Conservation (phyloP, 2,113 vertebrate genomes). For the Takifugu flavidus region DNA sequence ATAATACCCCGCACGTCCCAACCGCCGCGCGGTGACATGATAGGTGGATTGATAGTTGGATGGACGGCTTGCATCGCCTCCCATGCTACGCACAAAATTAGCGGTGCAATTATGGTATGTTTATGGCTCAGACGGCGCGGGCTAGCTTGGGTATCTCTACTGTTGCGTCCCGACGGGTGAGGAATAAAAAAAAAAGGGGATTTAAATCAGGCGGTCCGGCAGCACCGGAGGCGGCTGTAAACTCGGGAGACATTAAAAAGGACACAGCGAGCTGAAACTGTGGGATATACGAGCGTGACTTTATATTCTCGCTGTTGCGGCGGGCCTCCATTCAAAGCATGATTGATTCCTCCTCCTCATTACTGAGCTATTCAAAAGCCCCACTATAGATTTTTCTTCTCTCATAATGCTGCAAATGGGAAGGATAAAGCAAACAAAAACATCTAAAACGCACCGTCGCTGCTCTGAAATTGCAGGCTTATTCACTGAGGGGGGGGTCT, state of each 20-base stretch:
- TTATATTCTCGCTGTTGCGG: conserved; percentile 61
- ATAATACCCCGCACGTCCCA: conserved; percentile 63
- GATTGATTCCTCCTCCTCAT: conserved; percentile 68
- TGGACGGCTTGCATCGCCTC: conserved; percentile 63
- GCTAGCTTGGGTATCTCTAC: conserved; percentile 53
- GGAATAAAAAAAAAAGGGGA: conserved; percentile 25
- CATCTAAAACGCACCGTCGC: conserved; percentile 45
- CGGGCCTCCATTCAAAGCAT: conserved; percentile 58
- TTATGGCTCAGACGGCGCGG: conserved; percentile 52
- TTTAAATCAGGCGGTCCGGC: conserved; percentile 53
- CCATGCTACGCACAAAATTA: conserved; percentile 69
- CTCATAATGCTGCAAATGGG: conserved; percentile 65
- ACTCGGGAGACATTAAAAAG: conserved; percentile 58
- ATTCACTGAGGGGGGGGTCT: conserved; percentile 29
- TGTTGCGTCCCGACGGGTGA: conserved; percentile 31
- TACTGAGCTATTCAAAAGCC: conserved; percentile 63
- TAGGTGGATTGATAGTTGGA: conserved; percentile 75
- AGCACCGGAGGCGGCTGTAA: conserved; percentile 42
- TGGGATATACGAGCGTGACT: conserved; percentile 57
- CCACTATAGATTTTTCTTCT: conserved; percentile 38
- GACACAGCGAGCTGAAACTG: conserved; percentile 57
- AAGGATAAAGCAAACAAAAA: conserved; percentile 64
- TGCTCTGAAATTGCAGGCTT: conserved; percentile 37
- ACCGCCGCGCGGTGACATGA: conserved; percentile 60
- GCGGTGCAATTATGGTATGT: conserved; percentile 65